Conservation (phyloP, 2,113 vertebrate species). For the Cynopterus brachyotis region DNA sequence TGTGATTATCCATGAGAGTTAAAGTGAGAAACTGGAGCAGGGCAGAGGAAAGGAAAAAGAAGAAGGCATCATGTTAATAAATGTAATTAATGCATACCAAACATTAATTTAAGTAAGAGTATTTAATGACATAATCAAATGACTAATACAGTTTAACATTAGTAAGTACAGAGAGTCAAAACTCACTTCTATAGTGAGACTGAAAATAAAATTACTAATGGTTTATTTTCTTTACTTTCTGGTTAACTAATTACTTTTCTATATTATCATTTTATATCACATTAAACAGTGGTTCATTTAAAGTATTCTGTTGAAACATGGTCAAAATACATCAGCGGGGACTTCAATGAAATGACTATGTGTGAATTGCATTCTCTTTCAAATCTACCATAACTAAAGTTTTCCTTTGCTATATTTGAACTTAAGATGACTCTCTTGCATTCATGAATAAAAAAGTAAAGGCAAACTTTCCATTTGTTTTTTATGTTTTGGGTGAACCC, state of each 20-base stretch:
- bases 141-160: slow-evolving; percentile 50
- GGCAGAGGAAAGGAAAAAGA: neutral
- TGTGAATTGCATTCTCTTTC: neutral
- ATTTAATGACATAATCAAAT: slow-evolving; percentile 37
- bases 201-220: slow-evolving; percentile 58
- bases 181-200: neutral
- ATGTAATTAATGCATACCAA: slow-evolving; percentile 39
- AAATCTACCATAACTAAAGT: slow-evolving; percentile 26
- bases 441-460: slow-evolving; percentile 58
- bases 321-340: slow-evolving; percentile 23
- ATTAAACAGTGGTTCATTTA: slow-evolving; percentile 52
- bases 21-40: neutral
- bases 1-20: neutral
- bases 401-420: slow-evolving; percentile 41
- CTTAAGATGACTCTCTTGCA: slow-evolving; percentile 38
- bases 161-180: neutral
- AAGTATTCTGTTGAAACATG: neutral
- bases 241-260: slow-evolving; percentile 40
- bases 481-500: slow-evolving; percentile 12
- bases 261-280: slow-evolving; percentile 26
- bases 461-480: slow-evolving; percentile 18
- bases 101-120: slow-evolving; percentile 30
- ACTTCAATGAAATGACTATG: slow-evolving; percentile 28
- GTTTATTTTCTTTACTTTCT: slow-evolving; percentile 38
- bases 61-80: slow-evolving; percentile 29